A percentile compares a stretch with the other conserved stretches of the same genome.
Evolutionary conservation across 2,888 invertebrate species (phyloP).

Genomic region (Cephonodes hylas): DNA sequence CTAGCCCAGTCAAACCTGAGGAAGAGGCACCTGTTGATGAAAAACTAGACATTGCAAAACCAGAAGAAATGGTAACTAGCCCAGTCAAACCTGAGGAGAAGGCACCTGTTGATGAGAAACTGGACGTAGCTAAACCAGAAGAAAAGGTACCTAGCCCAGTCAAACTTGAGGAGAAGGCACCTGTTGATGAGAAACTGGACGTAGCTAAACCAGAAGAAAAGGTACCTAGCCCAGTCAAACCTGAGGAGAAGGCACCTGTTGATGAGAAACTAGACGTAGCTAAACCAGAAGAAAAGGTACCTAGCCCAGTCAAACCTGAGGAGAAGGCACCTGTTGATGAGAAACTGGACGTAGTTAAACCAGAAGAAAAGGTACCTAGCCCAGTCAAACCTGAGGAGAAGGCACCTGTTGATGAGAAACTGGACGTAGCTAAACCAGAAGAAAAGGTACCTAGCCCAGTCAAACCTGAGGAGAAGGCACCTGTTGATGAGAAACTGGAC

Average conservation of each 20-base stretch:
- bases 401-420: background rate
- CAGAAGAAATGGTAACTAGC: too few species aligned
- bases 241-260: background rate
- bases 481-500: too few species aligned
- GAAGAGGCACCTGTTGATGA: slow-evolving; percentile 10
- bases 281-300: slow-evolving; percentile 14
- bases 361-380: slow-evolving; percentile 14
- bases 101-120: too few species aligned
- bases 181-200: too few species aligned
- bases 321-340: too few species aligned
- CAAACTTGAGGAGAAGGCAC: slow-evolving; percentile 13
- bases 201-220: background rate
- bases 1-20: slow-evolving; percentile 14
- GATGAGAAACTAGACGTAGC: slow-evolving; percentile 18
- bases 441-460: too few species aligned
- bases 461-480: too few species aligned
- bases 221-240: slow-evolving; percentile 13
- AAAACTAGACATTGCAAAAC: background rate
- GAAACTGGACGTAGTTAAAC: too few species aligned
- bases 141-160: slow-evolving; percentile 17
- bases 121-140: too few species aligned
- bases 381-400: slow-evolving; percentile 16
- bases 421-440: background rate
- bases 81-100: too few species aligned
- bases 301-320: slow-evolving; percentile 9